These are phyloP conservation scores for Poeciliopsis paucimaculata DNA, from an alignment of 2,797 vertebrate genomes.

Conservation along the genomic window DNA sequence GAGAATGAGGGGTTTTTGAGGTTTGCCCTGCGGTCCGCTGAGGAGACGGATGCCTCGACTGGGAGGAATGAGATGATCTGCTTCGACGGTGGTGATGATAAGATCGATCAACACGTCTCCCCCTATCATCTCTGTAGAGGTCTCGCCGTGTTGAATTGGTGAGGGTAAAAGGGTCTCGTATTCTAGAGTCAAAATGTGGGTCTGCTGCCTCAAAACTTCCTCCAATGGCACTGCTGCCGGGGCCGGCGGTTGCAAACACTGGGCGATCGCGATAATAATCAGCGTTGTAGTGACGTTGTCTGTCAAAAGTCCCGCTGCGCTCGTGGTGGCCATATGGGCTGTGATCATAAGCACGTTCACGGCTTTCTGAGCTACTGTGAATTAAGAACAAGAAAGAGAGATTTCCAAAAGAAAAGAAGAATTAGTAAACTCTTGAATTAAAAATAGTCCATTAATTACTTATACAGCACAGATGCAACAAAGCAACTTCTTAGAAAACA, in stretches of 20 bases:
- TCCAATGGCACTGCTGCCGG: conserved; percentile 77
- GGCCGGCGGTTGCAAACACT: conserved; percentile 78
- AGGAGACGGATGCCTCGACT: conserved; percentile 97
- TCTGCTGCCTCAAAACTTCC: conserved; percentile 91
- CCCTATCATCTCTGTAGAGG: conserved; percentile 96
- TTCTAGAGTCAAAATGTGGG: conserved; percentile 95
- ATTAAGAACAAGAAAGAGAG: conserved; percentile 67
- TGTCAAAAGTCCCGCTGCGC: conserved; percentile 93
- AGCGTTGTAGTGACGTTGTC: conserved; percentile 96
- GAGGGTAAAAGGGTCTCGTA: conserved; percentile 91
- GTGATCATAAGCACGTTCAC: conserved; percentile 98
- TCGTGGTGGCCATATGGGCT: conserved; percentile 99
- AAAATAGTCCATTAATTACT: conserved; percentile 18
- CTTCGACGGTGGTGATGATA: conserved; percentile 94
- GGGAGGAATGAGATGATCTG: conserved; percentile 96
- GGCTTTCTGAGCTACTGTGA: conserved; percentile 96
- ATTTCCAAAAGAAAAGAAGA: conserved; percentile 14
- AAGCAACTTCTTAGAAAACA: neutral
- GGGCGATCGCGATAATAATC: conserved; percentile 96
- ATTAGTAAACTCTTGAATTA: conserved; percentile 16
- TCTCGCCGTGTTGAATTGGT: conserved; percentile 94
- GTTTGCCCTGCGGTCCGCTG: conserved; percentile 92
- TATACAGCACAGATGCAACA: neutral
- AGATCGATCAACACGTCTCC: conserved; percentile 91
- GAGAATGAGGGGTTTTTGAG: conserved; percentile 90